Percentiles rank a stretch among this genome's conserved stretches.
phyloP scores from a whole-genome alignment of 2,113 vertebrate genomes.

The Colistium nudipinnis region DNA sequence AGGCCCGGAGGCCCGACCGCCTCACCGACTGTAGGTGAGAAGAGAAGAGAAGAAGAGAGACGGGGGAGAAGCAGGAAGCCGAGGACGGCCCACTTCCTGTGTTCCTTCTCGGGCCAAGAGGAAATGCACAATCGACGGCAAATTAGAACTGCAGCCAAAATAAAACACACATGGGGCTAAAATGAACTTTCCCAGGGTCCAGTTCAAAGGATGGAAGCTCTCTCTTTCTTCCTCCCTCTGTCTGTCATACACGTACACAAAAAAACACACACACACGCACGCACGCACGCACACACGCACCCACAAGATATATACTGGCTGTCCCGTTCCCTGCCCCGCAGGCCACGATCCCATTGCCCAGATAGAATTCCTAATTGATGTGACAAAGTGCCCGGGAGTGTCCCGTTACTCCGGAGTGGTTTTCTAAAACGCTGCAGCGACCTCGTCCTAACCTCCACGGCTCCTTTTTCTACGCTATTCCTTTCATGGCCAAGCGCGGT shows the following conservation, averaged over 20 bases:
- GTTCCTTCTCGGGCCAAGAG: constrained; percentile 38
- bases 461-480: constrained; percentile 53
- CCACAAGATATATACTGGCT: constrained; percentile 60
- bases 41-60: constrained; percentile 33
- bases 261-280: constrained; percentile 23
- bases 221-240: constrained; percentile 17
- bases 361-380: constrained; percentile 81
- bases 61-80: constrained; percentile 35
- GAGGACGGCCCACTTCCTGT: constrained; percentile 33
- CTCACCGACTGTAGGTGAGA: constrained; percentile 69
- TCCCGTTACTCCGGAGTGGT: constrained; percentile 72
- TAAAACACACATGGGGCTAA: constrained; percentile 61
- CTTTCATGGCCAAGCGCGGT: constrained; percentile 60
- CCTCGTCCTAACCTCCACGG: constrained; percentile 41
- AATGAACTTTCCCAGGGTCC: constrained; percentile 68
- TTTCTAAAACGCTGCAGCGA: constrained; percentile 69
- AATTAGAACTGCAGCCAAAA: constrained; percentile 64
- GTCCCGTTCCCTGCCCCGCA: constrained; percentile 61
- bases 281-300: constrained; percentile 14
- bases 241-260: constrained; percentile 23
- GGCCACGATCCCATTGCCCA: constrained; percentile 67
- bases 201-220: constrained; percentile 53
- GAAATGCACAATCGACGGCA: constrained; percentile 67
- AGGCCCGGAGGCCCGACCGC: constrained; percentile 72
- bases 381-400: constrained; percentile 75